Evolutionary conservation across 1,140 invertebrate species (phyloP).

Genomic region (Melanaphis sacchari): DNA sequence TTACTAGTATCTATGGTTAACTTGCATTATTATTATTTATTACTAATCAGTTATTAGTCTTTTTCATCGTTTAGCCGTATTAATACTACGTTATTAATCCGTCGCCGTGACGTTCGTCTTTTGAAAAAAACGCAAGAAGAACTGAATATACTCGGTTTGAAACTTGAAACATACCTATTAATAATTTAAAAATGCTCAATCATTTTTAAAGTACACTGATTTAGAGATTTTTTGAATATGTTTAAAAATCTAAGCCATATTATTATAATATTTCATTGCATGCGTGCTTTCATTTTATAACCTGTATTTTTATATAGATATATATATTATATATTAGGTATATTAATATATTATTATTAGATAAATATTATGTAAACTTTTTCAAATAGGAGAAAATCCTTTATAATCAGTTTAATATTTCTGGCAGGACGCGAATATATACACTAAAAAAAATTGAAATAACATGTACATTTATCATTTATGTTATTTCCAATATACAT

Average conservation of each 20-base stretch:
- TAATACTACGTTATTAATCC: slow-evolving; percentile 16
- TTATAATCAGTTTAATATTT: neutral
- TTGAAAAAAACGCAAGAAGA: neutral
- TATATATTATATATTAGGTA: too few relatives aligned
- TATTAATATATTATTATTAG: neutral
- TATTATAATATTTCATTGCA: neutral
- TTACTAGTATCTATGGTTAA: too few relatives aligned
- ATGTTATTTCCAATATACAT: too few relatives aligned
- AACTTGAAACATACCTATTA: neutral
- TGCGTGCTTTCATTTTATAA: neutral
- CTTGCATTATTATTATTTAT: slow-evolving; percentile 5
- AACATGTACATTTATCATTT: neutral
- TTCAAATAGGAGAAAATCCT: neutral
- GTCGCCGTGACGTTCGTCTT: neutral
- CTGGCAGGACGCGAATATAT: neutral
- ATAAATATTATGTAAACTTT: neutral
- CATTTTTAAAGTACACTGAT: neutral
- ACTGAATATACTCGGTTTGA: neutral
- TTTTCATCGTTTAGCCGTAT: neutral
- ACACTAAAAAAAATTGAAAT: neutral
- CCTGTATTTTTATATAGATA: neutral
- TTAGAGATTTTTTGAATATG: neutral
- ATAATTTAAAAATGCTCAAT: neutral
- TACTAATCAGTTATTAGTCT: neutral
- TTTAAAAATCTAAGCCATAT: neutral